A percentile compares a stretch with the other conserved stretches of the same genome.
phyloP scores from a whole-genome alignment of 2,113 vertebrate species.

The Microcebus ravelobensis region DNA sequence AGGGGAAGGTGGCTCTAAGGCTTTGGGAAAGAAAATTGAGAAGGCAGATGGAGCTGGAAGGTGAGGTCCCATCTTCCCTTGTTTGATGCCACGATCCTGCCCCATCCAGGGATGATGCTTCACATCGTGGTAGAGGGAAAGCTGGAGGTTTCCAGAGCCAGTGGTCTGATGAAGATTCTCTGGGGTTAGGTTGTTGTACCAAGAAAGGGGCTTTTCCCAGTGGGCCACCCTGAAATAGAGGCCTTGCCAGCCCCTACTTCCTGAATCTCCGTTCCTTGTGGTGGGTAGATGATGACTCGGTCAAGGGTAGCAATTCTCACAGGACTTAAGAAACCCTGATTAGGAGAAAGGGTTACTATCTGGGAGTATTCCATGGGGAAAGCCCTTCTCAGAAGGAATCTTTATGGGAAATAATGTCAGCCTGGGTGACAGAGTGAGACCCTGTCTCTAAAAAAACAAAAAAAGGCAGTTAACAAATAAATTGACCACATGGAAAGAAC shows the following conservation, averaged over 20 bases:
- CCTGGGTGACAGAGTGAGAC: too few species aligned
- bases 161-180: neutral
- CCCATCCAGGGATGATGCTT: neutral
- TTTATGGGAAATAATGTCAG: neutral
- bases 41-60: neutral
- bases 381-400: neutral
- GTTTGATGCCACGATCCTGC: neutral
- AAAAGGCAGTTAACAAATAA: too few species aligned
- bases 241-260: neutral
- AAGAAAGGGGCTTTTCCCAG: neutral
- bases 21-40: neutral
- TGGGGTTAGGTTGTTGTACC: neutral
- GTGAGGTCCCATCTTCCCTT: neutral
- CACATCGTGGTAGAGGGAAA: neutral
- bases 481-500: neutral
- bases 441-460: too few species aligned
- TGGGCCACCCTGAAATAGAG: neutral
- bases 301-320: constrained; percentile 6
- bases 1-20: too few species aligned
- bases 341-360: neutral
- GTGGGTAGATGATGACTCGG: neutral
- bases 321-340: neutral
- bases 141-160: neutral
- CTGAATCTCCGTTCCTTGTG: neutral
- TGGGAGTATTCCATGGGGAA: neutral